phyloP scores from a whole-genome alignment of 2,888 invertebrate species.

The Neoaliturus tenellus region DNA sequence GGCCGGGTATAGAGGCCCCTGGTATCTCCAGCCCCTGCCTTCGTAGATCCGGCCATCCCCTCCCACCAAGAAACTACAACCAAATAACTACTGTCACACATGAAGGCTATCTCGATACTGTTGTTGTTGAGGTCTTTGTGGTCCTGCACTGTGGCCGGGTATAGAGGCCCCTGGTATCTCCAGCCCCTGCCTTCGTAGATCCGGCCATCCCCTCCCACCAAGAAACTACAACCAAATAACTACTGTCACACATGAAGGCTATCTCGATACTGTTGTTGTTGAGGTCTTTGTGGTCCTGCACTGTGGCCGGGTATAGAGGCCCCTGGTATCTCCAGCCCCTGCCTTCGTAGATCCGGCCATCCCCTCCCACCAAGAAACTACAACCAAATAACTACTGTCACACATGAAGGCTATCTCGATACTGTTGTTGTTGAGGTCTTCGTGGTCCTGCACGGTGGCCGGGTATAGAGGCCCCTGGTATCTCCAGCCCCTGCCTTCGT shows the following conservation, averaged over 20 bases:
- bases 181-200: background rate
- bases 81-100: too few relatives aligned
- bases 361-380: conserved; percentile 1
- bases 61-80: background rate
- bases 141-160: background rate
- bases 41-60: background rate
- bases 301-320: background rate
- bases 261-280: too few relatives aligned
- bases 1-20: background rate
- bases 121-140: background rate
- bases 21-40: background rate
- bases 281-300: background rate
- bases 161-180: background rate
- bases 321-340: background rate
- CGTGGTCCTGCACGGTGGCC: background rate
- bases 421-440: background rate
- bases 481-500: background rate
- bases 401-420: too few relatives aligned
- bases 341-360: background rate
- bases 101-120: too few relatives aligned
- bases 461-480: background rate
- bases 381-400: too few relatives aligned
- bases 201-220: background rate
- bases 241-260: too few relatives aligned
- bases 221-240: too few relatives aligned